phyloP scores from a whole-genome alignment of 2,888 invertebrate genomes.

The Gastracanthus pulcherrimus region DNA sequence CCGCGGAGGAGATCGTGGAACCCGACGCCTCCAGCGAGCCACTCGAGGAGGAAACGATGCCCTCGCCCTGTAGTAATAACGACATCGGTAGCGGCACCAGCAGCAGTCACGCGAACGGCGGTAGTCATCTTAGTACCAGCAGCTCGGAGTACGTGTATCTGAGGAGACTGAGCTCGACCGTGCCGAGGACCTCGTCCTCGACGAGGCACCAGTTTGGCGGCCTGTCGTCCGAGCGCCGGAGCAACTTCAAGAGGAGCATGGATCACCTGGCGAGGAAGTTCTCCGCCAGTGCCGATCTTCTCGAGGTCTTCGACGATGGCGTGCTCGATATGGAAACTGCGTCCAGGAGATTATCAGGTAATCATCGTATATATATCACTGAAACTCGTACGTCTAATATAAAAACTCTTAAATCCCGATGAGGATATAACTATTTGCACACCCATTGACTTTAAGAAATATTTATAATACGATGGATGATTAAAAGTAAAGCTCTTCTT shows the following conservation, averaged over 20 bases:
- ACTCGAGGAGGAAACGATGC: not conserved
- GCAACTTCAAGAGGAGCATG: conserved; percentile 77
- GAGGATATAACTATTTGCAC: too few species aligned
- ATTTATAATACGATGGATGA: too few species aligned
- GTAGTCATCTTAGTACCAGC: conserved; percentile 54
- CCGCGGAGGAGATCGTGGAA: not conserved
- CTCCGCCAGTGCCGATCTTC: conserved; percentile 71
- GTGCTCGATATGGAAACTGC: conserved; percentile 43
- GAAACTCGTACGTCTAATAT: too few species aligned
- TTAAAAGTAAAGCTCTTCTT: too few species aligned
- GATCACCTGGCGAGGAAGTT: conserved; percentile 76
- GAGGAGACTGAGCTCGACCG: conserved; percentile 57
- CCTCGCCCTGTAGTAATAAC: not conserved
- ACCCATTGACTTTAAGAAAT: too few species aligned
- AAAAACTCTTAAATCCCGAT: too few species aligned
- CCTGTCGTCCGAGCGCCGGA: conserved; percentile 75
- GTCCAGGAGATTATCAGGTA: conserved; percentile 52
- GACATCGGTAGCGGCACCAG: conserved; percentile 26
- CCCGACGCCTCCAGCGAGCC: not conserved
- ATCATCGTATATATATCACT: not conserved
- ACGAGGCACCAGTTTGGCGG: conserved; percentile 70
- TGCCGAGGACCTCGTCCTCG: conserved; percentile 47
- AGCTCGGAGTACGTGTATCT: conserved; percentile 66
- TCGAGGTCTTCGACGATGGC: conserved; percentile 67
- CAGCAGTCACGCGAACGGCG: not conserved